These are phyloP conservation scores for Zaprionus kolodkinae DNA, from an alignment of 1,140 invertebrate genomes.

Conservation along the genomic window DNA sequence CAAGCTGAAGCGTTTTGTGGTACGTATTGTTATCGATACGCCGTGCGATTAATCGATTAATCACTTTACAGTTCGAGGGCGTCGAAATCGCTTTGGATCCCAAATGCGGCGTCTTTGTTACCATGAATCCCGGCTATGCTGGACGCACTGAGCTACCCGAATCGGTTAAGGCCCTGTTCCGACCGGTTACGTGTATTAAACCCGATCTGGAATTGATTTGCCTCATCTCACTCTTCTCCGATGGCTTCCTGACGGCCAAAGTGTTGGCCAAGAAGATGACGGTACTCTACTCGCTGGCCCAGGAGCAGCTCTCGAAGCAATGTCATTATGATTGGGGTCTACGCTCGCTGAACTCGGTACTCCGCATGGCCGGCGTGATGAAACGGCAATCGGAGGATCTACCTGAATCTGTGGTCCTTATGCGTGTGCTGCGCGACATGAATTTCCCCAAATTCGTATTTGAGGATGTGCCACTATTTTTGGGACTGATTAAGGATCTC, in stretches of 20 bases:
- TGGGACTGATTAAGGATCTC: constrained; percentile 94
- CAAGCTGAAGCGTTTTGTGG: constrained; percentile 90
- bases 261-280: constrained; percentile 96
- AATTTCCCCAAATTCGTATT: constrained; percentile 96
- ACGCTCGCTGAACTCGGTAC: constrained; percentile 93
- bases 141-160: constrained; percentile 95
- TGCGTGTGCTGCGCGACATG: constrained; percentile 95
- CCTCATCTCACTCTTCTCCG: constrained; percentile 95
- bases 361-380: constrained; percentile 94
- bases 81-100: constrained; percentile 92
- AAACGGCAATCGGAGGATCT: constrained; percentile 90
- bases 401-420: constrained; percentile 93
- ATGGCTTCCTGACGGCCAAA: constrained; percentile 94
- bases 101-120: constrained; percentile 96
- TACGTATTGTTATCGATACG: constrained; percentile 79
- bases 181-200: constrained; percentile 94
- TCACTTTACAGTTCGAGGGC: constrained; percentile 90
- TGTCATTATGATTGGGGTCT: constrained; percentile 97
- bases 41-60: neutral
- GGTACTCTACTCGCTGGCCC: constrained; percentile 92
- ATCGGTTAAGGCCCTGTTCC: constrained; percentile 94
- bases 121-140: constrained; percentile 97
- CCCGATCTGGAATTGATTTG: constrained; percentile 96
- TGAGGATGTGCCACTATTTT: constrained; percentile 95
- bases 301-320: constrained; percentile 95